These are phyloP conservation scores for Monomorium pharaonis DNA, from an alignment of 1,140 invertebrate species.

Conservation along the genomic window DNA sequence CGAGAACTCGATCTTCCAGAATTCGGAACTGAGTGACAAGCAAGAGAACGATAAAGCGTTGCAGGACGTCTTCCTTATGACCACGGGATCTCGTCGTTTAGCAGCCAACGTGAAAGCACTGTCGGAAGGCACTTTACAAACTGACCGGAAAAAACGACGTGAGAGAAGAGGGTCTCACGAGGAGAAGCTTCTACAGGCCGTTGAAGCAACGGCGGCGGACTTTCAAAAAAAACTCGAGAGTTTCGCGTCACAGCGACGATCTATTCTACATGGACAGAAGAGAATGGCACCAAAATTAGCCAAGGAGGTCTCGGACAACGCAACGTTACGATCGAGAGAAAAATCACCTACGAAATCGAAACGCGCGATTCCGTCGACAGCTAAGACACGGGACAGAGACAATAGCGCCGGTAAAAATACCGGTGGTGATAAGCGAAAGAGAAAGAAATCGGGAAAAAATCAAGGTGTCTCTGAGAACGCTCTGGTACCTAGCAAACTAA, in stretches of 20 bases:
- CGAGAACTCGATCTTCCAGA: slow-evolving; percentile 72
- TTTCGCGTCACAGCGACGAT: slow-evolving; percentile 63
- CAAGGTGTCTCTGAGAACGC: slow-evolving; percentile 70
- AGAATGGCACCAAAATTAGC: background rate
- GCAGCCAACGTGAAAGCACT: slow-evolving; percentile 61
- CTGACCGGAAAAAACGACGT: background rate
- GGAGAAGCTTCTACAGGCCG: slow-evolving; percentile 61
- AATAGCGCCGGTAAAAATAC: slow-evolving; percentile 16
- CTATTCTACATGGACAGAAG: slow-evolving; percentile 45
- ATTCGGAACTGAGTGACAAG: slow-evolving; percentile 27
- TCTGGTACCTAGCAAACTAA: slow-evolving; percentile 81
- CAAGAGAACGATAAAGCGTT: slow-evolving; percentile 62
- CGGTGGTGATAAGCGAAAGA: slow-evolving; percentile 69
- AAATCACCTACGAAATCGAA: slow-evolving; percentile 40
- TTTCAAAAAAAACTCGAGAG: slow-evolving; percentile 72
- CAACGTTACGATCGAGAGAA: slow-evolving; percentile 15
- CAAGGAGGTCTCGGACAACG: slow-evolving; percentile 5
- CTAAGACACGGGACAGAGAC: slow-evolving; percentile 53
- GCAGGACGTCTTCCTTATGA: slow-evolving; percentile 65
- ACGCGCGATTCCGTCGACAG: background rate
- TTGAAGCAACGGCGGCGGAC: slow-evolving; percentile 74
- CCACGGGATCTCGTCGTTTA: slow-evolving; percentile 38
- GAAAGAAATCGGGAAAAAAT: slow-evolving; percentile 67
- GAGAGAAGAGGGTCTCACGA: slow-evolving; percentile 45
- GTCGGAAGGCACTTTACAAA: slow-evolving; percentile 67